These are phyloP conservation scores for Orientallactaga bullata DNA, from an alignment of 2,113 vertebrate genomes.

Conservation along the genomic window DNA sequence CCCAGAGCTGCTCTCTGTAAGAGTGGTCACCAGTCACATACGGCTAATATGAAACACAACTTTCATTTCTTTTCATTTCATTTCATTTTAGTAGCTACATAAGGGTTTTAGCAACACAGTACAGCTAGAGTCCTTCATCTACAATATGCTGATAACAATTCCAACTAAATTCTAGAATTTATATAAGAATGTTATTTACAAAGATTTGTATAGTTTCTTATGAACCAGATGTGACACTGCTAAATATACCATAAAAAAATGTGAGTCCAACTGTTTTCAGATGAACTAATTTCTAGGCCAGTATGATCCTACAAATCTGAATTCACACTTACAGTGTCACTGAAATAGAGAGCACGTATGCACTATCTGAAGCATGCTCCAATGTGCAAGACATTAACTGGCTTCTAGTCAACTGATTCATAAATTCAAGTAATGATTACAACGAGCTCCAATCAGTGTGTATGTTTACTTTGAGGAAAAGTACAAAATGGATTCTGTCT, in stretches of 20 bases:
- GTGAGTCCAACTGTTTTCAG: not conserved
- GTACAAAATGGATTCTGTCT: not conserved
- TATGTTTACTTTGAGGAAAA: not conserved
- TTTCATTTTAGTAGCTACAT: not conserved
- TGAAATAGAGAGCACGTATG: not conserved
- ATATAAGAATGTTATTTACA: not conserved
- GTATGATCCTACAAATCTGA: not conserved
- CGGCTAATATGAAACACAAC: not conserved
- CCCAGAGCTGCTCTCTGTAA: not conserved
- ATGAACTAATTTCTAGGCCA: not conserved
- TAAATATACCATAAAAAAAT: not conserved
- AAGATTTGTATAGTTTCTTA: not conserved
- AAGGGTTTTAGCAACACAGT: not conserved
- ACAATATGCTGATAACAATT: not conserved
- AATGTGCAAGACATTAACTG: not conserved
- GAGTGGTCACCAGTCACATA: accelerated
- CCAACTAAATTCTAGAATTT: not conserved
- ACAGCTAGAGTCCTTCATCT: not conserved
- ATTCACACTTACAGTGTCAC: not conserved
- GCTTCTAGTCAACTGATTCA: not conserved
- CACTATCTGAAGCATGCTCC: not conserved
- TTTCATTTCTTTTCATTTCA: not conserved
- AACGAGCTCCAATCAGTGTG: not conserved
- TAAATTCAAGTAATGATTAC: constrained; percentile 3
- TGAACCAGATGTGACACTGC: not conserved